A percentile compares a stretch with the other conserved stretches of the same genome.
Conservation (phyloP, 1,140 invertebrate genomes). For the Aphis craccivora region DNA sequence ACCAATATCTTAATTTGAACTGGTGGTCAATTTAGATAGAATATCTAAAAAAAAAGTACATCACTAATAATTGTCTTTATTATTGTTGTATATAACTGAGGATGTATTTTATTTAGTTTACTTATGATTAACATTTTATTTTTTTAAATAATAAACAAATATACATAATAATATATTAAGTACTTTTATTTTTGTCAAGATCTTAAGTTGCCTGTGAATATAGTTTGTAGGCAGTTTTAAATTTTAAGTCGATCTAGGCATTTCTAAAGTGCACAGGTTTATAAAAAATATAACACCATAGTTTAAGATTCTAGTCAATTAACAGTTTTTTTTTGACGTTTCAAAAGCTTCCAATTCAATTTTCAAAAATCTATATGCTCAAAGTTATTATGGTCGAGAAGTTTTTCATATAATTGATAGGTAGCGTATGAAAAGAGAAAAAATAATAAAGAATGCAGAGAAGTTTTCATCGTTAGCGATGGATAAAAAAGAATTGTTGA, state of each 20-base stretch:
- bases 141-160: background rate
- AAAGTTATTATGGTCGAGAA: background rate
- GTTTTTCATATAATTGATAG: slow-evolving; percentile 21
- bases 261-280: background rate
- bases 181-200: background rate
- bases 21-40: background rate
- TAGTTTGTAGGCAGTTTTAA: background rate
- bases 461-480: slow-evolving; percentile 2
- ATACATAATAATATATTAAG: too few species aligned
- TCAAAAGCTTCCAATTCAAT: background rate
- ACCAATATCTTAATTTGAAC: background rate
- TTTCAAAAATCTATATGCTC: background rate
- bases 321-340: background rate
- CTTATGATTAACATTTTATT: background rate
- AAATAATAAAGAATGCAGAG: background rate
- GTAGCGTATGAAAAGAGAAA: background rate
- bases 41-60: background rate
- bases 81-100: background rate
- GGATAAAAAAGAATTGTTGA: background rate
- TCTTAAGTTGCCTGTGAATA: background rate
- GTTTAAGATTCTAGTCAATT: background rate
- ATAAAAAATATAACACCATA: background rate
- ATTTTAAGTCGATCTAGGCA: background rate
- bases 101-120: background rate
- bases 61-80: too few species aligned